Evolutionary conservation across 2,888 invertebrate genomes (phyloP).

Genomic region (Drosophila fungiperda): DNA sequence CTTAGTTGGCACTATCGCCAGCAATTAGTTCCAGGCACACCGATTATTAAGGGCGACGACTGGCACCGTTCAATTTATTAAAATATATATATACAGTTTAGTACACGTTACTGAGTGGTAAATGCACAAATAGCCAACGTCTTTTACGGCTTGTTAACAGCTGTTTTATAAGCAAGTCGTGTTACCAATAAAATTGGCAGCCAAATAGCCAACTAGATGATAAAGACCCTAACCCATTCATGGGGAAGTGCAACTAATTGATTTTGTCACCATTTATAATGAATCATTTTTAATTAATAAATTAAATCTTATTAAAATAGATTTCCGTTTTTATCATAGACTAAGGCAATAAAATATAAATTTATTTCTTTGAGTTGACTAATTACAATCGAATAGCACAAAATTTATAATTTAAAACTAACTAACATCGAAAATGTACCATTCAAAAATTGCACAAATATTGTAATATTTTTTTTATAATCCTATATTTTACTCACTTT

Average conservation of each 20-base stretch:
- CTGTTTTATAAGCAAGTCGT: conserved; percentile 55
- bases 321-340: neutral
- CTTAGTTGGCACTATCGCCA: conserved; percentile 21
- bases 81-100: neutral
- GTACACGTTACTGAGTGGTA: conserved; percentile 43
- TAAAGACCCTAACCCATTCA: neutral
- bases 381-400: too few species aligned
- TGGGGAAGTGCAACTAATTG: neutral
- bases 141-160: conserved; percentile 42
- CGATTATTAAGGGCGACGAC: conserved; percentile 51
- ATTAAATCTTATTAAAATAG: neutral
- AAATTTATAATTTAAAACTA: too few species aligned
- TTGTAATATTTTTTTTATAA: neutral
- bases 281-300: neutral
- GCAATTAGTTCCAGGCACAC: conserved; percentile 42
- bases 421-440: too few species aligned
- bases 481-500: neutral
- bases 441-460: neutral
- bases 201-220: neutral
- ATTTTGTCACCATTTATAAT: neutral
- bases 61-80: conserved; percentile 36
- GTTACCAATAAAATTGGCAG: conserved; percentile 42
- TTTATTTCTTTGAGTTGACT: neutral
- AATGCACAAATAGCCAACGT: conserved; percentile 15
- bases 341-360: neutral